Percentiles rank a stretch among this genome's conserved stretches.
These are phyloP conservation scores for Ormyrus labotus DNA, from an alignment of 2,888 invertebrate species.

Conservation along the genomic window DNA sequence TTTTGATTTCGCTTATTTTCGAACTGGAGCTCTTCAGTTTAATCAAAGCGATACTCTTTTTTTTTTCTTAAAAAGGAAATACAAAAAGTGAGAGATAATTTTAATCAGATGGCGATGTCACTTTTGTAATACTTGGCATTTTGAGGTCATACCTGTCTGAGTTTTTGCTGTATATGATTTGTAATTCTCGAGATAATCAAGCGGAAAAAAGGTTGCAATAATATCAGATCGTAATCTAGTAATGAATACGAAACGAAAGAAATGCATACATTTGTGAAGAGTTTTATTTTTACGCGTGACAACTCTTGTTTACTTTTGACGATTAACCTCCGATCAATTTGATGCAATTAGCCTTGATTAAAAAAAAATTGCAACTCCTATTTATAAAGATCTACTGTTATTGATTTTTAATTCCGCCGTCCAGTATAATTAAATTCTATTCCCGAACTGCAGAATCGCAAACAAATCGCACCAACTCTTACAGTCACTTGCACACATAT, in stretches of 20 bases:
- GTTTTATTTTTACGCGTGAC: not conserved
- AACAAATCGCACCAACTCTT: too few species aligned
- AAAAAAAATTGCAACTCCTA: too few species aligned
- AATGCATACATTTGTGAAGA: not conserved
- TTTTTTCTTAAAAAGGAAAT: constrained; percentile 20
- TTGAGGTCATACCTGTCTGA: constrained; percentile 31
- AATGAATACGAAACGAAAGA: constrained; percentile 14
- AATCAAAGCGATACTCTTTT: not conserved
- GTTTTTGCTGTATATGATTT: constrained; percentile 28
- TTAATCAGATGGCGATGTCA: constrained; percentile 30
- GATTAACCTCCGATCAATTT: too few species aligned
- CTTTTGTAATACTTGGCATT: constrained; percentile 36
- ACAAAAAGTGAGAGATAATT: constrained; percentile 17
- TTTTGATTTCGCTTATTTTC: too few species aligned
- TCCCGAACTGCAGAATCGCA: too few species aligned
- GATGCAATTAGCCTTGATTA: too few species aligned
- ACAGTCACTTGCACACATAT: not conserved
- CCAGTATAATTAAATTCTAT: too few species aligned
- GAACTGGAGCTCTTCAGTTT: too few species aligned
- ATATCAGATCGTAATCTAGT: constrained; percentile 32
- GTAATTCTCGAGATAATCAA: constrained; percentile 42
- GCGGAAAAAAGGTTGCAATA: constrained; percentile 18
- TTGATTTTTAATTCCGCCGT: too few species aligned
- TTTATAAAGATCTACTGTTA: too few species aligned
- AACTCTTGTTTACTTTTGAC: too few species aligned